phyloP scores from a whole-genome alignment of 2,113 vertebrate genomes.

The Ammodytes dubius region DNA sequence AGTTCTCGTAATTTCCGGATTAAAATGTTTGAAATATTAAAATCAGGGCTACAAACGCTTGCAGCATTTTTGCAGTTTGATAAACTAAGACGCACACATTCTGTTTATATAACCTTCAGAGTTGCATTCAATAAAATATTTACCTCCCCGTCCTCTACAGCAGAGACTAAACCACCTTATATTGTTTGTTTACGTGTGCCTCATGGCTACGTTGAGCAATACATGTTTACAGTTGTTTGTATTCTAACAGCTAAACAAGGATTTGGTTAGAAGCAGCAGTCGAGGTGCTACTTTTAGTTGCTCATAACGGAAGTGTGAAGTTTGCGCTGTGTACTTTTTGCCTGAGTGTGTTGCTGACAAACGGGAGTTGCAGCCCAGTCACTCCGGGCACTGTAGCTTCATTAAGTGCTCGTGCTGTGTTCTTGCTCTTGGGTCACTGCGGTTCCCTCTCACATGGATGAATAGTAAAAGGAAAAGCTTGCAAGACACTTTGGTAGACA shows the following conservation, averaged over 20 bases:
- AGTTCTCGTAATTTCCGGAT: background rate
- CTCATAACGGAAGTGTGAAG: slow-evolving; percentile 33
- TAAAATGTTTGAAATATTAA: background rate
- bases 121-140: slow-evolving; percentile 17
- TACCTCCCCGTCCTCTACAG: background rate
- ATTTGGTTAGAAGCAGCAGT: slow-evolving; percentile 35
- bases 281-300: slow-evolving; percentile 34
- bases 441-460: slow-evolving; percentile 37
- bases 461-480: slow-evolving; percentile 53
- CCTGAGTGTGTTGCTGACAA: slow-evolving; percentile 50
- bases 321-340: slow-evolving; percentile 26
- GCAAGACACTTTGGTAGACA: slow-evolving; percentile 32
- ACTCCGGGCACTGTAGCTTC: slow-evolving; percentile 63
- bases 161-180: background rate
- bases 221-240: slow-evolving; percentile 41
- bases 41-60: background rate
- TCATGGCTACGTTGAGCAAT: slow-evolving; percentile 10
- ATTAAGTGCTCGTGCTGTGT: slow-evolving; percentile 56
- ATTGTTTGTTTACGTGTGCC: slow-evolving; percentile 9
- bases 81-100: background rate
- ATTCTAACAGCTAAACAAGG: slow-evolving; percentile 30
- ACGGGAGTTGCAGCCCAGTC: slow-evolving; percentile 39
- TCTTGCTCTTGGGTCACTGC: slow-evolving; percentile 42
- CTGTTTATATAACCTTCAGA: background rate
- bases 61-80: slow-evolving; percentile 4